phyloP scores from a whole-genome alignment of 2,888 invertebrate genomes.

The Drosophila sordidula region DNA sequence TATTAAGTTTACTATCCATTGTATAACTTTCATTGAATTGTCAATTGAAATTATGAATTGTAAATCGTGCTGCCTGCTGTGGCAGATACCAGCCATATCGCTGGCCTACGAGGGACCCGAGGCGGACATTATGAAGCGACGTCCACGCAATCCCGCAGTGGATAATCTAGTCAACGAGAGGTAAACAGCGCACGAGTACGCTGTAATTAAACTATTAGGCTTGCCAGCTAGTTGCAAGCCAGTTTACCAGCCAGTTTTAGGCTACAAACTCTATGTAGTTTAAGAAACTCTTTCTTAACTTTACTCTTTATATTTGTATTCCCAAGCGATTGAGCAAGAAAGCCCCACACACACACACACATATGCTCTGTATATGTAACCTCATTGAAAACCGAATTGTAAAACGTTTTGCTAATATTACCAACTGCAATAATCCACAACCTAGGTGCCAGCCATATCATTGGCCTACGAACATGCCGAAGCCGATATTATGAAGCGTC shows the following conservation, averaged over 20 bases:
- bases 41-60: conserved; percentile 16
- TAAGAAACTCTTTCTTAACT: conserved; percentile 28
- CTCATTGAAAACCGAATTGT: conserved; percentile 40
- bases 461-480: conserved; percentile 94
- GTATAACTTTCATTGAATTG: conserved; percentile 34
- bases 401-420: conserved; percentile 74
- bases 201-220: conserved; percentile 29
- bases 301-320: conserved; percentile 1
- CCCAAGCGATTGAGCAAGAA: conserved; percentile 18
- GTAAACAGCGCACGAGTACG: conserved; percentile 86
- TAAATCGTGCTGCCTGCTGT: conserved; percentile 29
- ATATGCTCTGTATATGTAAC: conserved; percentile 36
- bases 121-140: conserved; percentile 99
- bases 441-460: conserved; percentile 92
- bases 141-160: conserved; percentile 97
- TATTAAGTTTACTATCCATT: conserved; percentile 49
- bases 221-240: conserved; percentile 18
- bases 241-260: conserved; percentile 12
- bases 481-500: conserved; percentile 94
- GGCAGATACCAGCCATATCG: conserved; percentile 96
- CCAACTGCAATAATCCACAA: conserved; percentile 71
- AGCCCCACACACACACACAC: conserved; percentile 10
- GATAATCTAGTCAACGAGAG: conserved; percentile 99
- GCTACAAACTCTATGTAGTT: conserved; percentile 39
- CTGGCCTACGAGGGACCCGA: conserved; percentile 99